phyloP scores from a whole-genome alignment of 2,113 vertebrate species.

The Brachypodius melanocephalos region DNA sequence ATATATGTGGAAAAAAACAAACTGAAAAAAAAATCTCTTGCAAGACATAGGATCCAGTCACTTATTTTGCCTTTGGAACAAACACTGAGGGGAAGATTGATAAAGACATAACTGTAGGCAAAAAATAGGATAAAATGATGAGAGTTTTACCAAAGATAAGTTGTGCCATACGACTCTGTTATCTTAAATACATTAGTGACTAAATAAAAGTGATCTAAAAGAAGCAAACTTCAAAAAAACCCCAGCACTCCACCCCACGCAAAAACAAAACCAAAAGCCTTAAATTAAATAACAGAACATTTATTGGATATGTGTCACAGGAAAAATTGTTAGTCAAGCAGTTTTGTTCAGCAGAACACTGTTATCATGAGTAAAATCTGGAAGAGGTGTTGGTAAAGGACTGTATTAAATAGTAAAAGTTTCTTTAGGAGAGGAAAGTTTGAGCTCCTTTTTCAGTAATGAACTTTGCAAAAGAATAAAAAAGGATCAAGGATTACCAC shows the following conservation, averaged over 20 bases:
- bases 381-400: not conserved
- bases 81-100: not conserved
- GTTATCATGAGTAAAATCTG: not conserved
- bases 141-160: not conserved
- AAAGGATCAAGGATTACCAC: not conserved
- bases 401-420: not conserved
- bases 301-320: not conserved
- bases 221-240: fast-evolving
- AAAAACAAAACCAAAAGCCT: not conserved
- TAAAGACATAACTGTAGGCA: not conserved
- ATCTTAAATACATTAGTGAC: not conserved
- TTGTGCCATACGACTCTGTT: not conserved
- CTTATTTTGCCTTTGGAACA: not conserved
- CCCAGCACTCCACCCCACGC: fast-evolving
- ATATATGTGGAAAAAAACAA: not conserved
- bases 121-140: not conserved
- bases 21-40: not conserved
- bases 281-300: not conserved
- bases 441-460: not conserved
- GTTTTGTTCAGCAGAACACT: not conserved
- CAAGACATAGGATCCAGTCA: not conserved
- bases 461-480: not conserved
- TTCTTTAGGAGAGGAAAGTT: not conserved
- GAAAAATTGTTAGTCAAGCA: not conserved
- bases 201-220: not conserved